Conservation (phyloP, 1,140 invertebrate genomes). For the Callitettix versicolor region DNA sequence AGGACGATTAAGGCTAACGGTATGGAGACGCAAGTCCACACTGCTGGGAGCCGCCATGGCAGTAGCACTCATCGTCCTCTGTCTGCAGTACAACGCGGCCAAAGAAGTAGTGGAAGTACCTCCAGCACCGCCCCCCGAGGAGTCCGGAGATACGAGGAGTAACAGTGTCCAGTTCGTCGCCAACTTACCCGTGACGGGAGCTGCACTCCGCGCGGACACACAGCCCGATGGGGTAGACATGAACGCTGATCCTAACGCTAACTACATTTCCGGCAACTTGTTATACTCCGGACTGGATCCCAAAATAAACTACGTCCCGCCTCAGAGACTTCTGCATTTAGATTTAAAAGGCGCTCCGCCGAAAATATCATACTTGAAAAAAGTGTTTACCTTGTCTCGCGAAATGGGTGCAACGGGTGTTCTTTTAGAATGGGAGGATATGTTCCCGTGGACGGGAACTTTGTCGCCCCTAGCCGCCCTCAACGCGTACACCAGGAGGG, state of each 20-base stretch:
- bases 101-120: slow-evolving; percentile 8
- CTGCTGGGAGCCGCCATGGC: slow-evolving; percentile 22
- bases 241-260: background rate
- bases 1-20: slow-evolving; percentile 26
- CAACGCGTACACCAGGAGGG: slow-evolving; percentile 63
- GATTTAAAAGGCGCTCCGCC: slow-evolving; percentile 87
- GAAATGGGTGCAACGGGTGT: slow-evolving; percentile 75
- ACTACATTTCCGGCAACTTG: background rate
- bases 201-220: background rate
- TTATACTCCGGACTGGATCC: background rate
- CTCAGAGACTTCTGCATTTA: slow-evolving; percentile 55
- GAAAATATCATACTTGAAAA: slow-evolving; percentile 55
- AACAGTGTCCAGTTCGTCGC: slow-evolving; percentile 22
- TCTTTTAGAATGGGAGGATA: slow-evolving; percentile 93
- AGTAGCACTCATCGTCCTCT: slow-evolving; percentile 25
- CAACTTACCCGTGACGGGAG: slow-evolving; percentile 1
- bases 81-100: slow-evolving; percentile 28
- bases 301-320: slow-evolving; percentile 23
- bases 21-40: slow-evolving; percentile 30
- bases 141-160: background rate
- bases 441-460: slow-evolving; percentile 80
- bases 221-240: background rate
- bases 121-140: background rate
- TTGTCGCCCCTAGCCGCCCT: slow-evolving; percentile 52
- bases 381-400: slow-evolving; percentile 63